Conservation (phyloP, 2,888 invertebrate species). For the Epinotia bilunana region DNA sequence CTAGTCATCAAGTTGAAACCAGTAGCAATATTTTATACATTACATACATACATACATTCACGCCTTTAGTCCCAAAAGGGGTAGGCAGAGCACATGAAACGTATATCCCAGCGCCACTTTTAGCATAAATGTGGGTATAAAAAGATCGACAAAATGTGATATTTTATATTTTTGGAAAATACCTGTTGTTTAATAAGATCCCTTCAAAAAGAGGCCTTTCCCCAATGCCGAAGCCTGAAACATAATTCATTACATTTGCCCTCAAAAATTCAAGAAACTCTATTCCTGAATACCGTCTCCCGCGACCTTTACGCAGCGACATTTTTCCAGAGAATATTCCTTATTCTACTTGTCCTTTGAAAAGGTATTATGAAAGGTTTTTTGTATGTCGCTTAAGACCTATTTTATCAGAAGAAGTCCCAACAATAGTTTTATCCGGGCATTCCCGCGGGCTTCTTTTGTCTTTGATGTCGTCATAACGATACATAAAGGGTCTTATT, state of each 20-base stretch:
- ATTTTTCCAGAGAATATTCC: slow-evolving; percentile 27
- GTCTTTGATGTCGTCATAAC: slow-evolving; percentile 43
- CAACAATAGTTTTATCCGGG: slow-evolving; percentile 35
- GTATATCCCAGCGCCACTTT: too few relatives aligned
- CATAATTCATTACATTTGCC: slow-evolving; percentile 5
- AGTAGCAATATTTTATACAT: too few relatives aligned
- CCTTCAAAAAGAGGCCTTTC: neutral
- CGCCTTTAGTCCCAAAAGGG: too few relatives aligned
- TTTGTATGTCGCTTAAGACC: neutral
- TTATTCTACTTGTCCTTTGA: neutral
- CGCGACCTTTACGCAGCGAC: slow-evolving; percentile 23
- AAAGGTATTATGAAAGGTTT: neutral
- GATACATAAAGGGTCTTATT: slow-evolving; percentile 34
- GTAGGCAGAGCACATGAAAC: too few relatives aligned
- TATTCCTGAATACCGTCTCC: slow-evolving; percentile 5
- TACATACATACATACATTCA: too few relatives aligned
- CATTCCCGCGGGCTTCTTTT: slow-evolving; percentile 37
- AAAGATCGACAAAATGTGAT: too few relatives aligned
- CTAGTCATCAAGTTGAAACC: too few relatives aligned
- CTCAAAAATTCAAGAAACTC: slow-evolving; percentile 26
- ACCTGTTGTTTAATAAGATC: neutral
- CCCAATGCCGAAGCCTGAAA: neutral
- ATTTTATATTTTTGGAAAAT: too few relatives aligned
- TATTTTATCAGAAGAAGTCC: neutral
- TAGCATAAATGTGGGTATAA: too few relatives aligned